phyloP scores from a whole-genome alignment of 2,797 vertebrate species.

The Vireo griseus region DNA sequence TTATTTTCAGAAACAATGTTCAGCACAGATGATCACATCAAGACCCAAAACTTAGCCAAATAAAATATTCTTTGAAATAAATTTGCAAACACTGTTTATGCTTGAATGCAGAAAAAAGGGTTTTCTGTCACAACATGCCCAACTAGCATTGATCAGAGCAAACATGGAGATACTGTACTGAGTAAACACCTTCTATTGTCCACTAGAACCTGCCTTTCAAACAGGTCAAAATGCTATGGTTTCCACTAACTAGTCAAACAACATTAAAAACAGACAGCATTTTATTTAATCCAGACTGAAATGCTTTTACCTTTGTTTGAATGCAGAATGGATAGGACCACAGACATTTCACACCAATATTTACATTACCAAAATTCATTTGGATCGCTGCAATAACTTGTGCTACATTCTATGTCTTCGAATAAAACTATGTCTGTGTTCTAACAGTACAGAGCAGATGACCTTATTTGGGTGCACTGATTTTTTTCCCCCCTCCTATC shows the following conservation, averaged over 20 bases:
- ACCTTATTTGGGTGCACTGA: neutral
- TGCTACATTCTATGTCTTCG: neutral
- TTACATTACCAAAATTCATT: neutral
- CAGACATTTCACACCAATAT: neutral
- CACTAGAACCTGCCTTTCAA: neutral
- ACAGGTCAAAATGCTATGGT: neutral
- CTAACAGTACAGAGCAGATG: neutral
- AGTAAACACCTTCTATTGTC: neutral
- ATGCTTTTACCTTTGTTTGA: neutral
- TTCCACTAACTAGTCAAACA: neutral
- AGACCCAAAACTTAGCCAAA: neutral
- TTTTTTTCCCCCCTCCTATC: rapidly evolving
- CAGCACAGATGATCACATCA: neutral
- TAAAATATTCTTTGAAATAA: neutral
- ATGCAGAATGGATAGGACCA: neutral
- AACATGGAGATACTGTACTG: neutral
- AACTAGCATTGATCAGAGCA: neutral
- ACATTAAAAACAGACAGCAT: neutral
- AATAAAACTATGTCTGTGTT: neutral
- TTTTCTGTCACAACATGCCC: neutral
- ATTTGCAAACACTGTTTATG: neutral
- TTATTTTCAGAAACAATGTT: neutral
- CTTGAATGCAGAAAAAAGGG: neutral
- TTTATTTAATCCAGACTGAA: conserved; percentile 3
- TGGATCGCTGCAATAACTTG: neutral